phyloP scores from a whole-genome alignment of 2,797 vertebrate species.

The Euthynnus affinis region DNA sequence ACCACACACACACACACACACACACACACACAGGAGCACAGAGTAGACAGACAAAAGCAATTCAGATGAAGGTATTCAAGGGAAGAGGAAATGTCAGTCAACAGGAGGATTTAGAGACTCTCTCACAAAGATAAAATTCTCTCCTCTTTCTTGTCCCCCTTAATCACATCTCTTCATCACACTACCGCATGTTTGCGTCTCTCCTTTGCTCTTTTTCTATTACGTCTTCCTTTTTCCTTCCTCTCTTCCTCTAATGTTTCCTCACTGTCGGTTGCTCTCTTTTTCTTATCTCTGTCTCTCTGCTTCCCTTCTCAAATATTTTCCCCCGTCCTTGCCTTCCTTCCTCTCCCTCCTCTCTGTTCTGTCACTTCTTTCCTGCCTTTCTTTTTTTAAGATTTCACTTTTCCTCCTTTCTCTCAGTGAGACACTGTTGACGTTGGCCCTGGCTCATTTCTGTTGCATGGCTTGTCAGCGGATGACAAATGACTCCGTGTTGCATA shows the following conservation, averaged over 20 bases:
- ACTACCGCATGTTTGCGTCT: conserved; percentile 45
- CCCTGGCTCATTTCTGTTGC: conserved; percentile 51
- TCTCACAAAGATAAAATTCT: conserved; percentile 70
- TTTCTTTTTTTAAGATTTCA: conserved; percentile 54
- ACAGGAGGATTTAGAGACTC: conserved; percentile 66
- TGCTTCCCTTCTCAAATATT: conserved; percentile 56
- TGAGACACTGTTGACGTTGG: conserved; percentile 67
- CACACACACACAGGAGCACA: conserved; percentile 34
- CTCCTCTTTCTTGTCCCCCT: conserved; percentile 49
- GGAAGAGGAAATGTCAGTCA: conserved; percentile 79
- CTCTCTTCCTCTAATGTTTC: conserved; percentile 36
- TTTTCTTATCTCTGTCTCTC: conserved; percentile 48
- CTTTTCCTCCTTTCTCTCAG: conserved; percentile 45
- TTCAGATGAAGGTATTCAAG: conserved; percentile 74
- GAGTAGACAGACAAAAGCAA: conserved; percentile 61
- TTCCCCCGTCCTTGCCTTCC: conserved; percentile 35
- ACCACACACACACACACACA: conserved; percentile 29
- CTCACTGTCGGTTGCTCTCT: conserved; percentile 19
- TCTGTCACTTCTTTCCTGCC: conserved; percentile 68
- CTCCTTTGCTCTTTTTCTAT: background rate
- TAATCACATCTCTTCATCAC: conserved; percentile 63
- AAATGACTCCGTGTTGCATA: conserved; percentile 55
- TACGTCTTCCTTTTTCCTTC: conserved; percentile 4
- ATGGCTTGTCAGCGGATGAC: conserved; percentile 73
- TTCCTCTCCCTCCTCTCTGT: conserved; percentile 33